These are phyloP conservation scores for Anthophora plumipes DNA, from an alignment of 2,888 invertebrate species.

Conservation along the genomic window DNA sequence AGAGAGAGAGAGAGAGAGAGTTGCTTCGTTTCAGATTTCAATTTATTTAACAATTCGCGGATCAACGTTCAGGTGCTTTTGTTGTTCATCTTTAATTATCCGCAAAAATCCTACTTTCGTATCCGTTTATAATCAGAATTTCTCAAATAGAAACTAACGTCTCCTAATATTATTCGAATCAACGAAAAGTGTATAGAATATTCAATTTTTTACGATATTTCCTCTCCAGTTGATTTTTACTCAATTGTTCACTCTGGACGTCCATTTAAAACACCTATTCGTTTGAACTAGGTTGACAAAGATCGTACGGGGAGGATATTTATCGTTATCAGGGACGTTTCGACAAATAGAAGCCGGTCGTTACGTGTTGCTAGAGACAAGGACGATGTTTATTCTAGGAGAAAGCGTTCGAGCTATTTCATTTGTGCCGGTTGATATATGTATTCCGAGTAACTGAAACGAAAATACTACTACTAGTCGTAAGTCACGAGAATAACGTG, in stretches of 20 bases:
- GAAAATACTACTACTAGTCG: background rate
- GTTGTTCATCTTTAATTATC: background rate
- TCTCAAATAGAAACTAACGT: too few relatives aligned
- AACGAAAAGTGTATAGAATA: too few relatives aligned
- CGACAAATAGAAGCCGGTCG: background rate
- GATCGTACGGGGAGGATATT: background rate
- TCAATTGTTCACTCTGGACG: background rate
- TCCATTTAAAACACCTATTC: background rate
- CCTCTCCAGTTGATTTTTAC: too few relatives aligned
- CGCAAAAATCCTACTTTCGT: background rate
- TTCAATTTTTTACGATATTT: too few relatives aligned
- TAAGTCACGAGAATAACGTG: background rate
- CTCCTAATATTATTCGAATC: too few relatives aligned
- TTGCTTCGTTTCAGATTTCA: background rate
- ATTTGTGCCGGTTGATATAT: conserved; percentile 2
- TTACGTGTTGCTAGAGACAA: background rate
- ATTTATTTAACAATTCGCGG: conserved; percentile 25
- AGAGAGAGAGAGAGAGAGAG: too few relatives aligned
- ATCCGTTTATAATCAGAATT: too few relatives aligned
- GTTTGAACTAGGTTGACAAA: too few relatives aligned
- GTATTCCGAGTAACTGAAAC: background rate
- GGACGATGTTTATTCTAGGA: background rate
- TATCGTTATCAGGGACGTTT: conserved; percentile 3
- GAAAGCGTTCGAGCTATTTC: background rate
- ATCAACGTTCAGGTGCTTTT: background rate